Evolutionary conservation across 1,140 invertebrate genomes (phyloP).

Genomic region (Zaprionus ornatus): DNA sequence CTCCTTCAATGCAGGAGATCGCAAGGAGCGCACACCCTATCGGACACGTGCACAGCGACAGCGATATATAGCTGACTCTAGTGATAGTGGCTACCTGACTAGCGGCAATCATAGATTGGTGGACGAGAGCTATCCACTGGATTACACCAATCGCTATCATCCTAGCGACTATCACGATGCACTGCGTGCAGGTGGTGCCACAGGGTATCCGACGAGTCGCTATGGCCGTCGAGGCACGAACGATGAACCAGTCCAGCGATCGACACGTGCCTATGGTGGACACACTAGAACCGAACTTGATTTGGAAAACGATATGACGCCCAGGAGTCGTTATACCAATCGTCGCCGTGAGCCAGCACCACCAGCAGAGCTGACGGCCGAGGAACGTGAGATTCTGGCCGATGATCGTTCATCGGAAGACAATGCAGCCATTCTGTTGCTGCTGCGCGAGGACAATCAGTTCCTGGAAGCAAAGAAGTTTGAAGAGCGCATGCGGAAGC

Average conservation of each 20-base stretch:
- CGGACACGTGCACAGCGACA: slow-evolving; percentile 58
- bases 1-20: slow-evolving; percentile 72
- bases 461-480: slow-evolving; percentile 85
- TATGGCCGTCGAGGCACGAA: slow-evolving; percentile 49
- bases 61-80: slow-evolving; percentile 70
- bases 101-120: slow-evolving; percentile 53
- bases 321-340: slow-evolving; percentile 60
- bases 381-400: slow-evolving; percentile 69
- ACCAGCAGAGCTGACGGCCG: slow-evolving; percentile 59
- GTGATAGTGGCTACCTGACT: slow-evolving; percentile 68
- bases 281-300: slow-evolving; percentile 64
- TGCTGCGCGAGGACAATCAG: slow-evolving; percentile 84
- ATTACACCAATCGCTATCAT: slow-evolving; percentile 65
- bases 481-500: slow-evolving; percentile 89
- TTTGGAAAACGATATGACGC: slow-evolving; percentile 39
- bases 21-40: slow-evolving; percentile 81
- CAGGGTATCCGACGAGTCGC: slow-evolving; percentile 59
- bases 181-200: slow-evolving; percentile 64
- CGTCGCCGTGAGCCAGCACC: slow-evolving; percentile 62
- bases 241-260: slow-evolving; percentile 37
- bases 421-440: slow-evolving; percentile 76
- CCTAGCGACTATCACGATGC: slow-evolving; percentile 66
- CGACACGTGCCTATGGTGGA: slow-evolving; percentile 57
- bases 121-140: slow-evolving; percentile 75
- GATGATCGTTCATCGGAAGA: slow-evolving; percentile 80